phyloP scores from a whole-genome alignment of 2,797 vertebrate species.

The Todus mexicanus region DNA sequence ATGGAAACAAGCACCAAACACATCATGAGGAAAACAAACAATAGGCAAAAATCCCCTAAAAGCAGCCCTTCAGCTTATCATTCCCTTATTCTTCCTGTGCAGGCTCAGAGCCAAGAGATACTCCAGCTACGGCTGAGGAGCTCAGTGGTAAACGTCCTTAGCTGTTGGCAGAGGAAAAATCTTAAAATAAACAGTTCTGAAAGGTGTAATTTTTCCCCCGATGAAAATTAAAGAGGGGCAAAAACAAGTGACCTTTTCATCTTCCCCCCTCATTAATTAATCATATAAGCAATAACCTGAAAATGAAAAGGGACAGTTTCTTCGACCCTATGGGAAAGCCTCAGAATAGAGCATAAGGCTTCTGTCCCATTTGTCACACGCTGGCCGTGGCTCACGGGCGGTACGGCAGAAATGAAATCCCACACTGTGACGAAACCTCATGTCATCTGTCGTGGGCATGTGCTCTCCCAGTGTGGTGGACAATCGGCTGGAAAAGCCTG shows the following conservation, averaged over 20 bases:
- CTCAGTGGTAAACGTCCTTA: not conserved
- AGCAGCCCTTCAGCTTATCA: conserved; percentile 9
- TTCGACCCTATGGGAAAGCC: not conserved
- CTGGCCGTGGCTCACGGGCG: not conserved
- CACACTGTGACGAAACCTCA: not conserved
- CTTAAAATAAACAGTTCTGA: not conserved
- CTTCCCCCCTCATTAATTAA: not conserved
- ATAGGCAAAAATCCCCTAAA: conserved; percentile 17
- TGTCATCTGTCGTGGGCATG: not conserved
- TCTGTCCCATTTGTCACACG: not conserved
- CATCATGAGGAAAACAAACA: conserved; percentile 16
- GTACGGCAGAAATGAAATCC: not conserved
- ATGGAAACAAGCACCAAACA: not conserved
- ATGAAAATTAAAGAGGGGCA: not conserved
- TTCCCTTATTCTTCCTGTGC: conserved; percentile 9
- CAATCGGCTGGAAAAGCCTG: not conserved
- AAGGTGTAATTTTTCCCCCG: not conserved
- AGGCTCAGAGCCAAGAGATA: conserved; percentile 28
- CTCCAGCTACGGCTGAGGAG: not conserved
- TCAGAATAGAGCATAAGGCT: not conserved
- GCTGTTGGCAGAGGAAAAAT: not conserved
- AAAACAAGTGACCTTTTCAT: not conserved
- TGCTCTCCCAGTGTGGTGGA: not conserved
- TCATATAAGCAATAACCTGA: not conserved
- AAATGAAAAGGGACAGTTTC: not conserved